phyloP scores from a whole-genome alignment of 2,113 vertebrate species.

The Brachirus orientalis region DNA sequence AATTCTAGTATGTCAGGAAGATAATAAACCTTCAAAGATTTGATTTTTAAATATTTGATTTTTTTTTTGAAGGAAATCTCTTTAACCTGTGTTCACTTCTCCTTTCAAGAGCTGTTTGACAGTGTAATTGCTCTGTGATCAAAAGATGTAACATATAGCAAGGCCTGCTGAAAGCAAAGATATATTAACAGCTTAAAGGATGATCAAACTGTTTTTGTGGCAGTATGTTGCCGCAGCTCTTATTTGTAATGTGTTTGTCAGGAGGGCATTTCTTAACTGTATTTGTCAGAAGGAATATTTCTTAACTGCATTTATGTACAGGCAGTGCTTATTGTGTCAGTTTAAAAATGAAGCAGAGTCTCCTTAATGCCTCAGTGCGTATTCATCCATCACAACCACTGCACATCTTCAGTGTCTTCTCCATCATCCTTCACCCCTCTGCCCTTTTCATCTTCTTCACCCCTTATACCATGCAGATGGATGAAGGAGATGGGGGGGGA shows the following conservation, averaged over 20 bases:
- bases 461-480: constrained; percentile 18
- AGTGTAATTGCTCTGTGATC: too few species aligned
- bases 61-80: too few species aligned
- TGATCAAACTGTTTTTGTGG: constrained; percentile 31
- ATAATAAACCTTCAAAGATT: constrained; percentile 6
- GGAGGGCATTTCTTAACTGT: constrained; percentile 41
- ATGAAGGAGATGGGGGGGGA: constrained; percentile 32
- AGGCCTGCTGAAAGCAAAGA: too few species aligned
- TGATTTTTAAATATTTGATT: too few species aligned
- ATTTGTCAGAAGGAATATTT: constrained; percentile 57
- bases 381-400: constrained; percentile 58
- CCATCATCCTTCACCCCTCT: constrained; percentile 44
- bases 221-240: constrained; percentile 38
- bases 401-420: constrained; percentile 46
- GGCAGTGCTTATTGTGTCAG: constrained; percentile 39
- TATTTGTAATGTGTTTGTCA: constrained; percentile 51
- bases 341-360: constrained; percentile 53
- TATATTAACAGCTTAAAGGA: constrained; percentile 18
- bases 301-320: constrained; percentile 39
- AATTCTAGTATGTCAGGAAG: background rate
- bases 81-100: too few species aligned
- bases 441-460: constrained; percentile 37
- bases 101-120: too few species aligned
- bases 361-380: constrained; percentile 39
- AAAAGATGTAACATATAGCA: too few species aligned